Base-by-base conservation (phyloP, 2,888 invertebrate species). In the Germaria angustata region DNA sequence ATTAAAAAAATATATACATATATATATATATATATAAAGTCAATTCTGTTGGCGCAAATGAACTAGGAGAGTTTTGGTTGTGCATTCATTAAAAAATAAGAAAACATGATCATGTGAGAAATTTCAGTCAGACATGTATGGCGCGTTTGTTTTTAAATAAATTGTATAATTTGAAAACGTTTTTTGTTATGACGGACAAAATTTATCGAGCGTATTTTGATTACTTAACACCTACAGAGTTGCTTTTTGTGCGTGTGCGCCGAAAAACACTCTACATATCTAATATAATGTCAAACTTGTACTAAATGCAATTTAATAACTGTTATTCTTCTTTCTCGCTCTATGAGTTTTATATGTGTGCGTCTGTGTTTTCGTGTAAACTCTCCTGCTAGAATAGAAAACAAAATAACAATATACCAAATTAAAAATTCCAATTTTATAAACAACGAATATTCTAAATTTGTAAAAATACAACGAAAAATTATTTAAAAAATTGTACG, bases 251-350 rank as follows among this genome's bases (percentile, higher is more conserved):
- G 75, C 69, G 75, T 28, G 20, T 81, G 81, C 82, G 81, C 81
- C 55, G 44, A 79, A 81, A 77, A 46, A 22, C 59, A 55, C 2
- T 77, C 79, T 68, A 66, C 57, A 73, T 57, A 24, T 51, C 69
- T 59, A 20, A 63, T 39, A 15, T 59, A 28, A 28, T 81, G 81
- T 79, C 79, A 82, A 81, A 76, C 2, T 34, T 66, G 69, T 79
- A 76, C 79, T 79, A 76, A 71, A 75, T 82, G 66, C 65, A 82
- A 55, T 63, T 39, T 24, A 46, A 78, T 49, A 75, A 44, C 63
- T 76, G 82, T 82, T 76, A 71, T 82, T 82, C 71, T 66, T 36
- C 63, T 65, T 66, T 57, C 46, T 71, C 66, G 36, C 46, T 81
- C 65, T 79, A 49, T 59, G 28, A 81, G 63, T 69, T 63, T 34